phyloP scores from a whole-genome alignment of 2,888 invertebrate species.

The Ganaspis brasiliensis region DNA sequence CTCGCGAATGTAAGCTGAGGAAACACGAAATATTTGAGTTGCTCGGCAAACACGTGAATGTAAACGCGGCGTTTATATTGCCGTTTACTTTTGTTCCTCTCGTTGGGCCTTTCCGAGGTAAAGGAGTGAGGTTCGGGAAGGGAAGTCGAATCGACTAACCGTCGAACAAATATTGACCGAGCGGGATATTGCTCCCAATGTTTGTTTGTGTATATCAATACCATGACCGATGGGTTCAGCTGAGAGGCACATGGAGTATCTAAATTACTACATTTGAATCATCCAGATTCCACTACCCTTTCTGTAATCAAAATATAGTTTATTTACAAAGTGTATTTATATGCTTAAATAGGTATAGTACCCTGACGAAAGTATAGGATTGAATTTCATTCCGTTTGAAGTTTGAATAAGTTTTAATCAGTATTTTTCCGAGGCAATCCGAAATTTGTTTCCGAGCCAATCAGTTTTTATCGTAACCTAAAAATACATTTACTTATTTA shows the following conservation, averaged over 20 bases:
- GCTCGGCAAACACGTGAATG: constrained; percentile 79
- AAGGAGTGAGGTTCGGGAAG: constrained; percentile 53
- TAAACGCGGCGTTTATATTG: constrained; percentile 78
- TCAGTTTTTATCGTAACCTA: too few species aligned
- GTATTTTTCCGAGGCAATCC: too few species aligned
- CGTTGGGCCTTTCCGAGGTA: constrained; percentile 62
- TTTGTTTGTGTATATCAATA: constrained; percentile 80
- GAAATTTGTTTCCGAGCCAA: too few species aligned
- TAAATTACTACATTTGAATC: background rate
- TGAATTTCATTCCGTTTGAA: too few species aligned
- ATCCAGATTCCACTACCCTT: background rate
- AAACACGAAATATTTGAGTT: constrained; percentile 80
- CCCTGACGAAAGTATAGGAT: too few species aligned
- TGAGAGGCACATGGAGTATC: constrained; percentile 1
- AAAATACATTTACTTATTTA: too few species aligned
- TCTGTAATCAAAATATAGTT: too few species aligned
- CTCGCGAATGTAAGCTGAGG: constrained; percentile 65
- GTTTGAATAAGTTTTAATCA: too few species aligned
- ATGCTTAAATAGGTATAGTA: too few species aligned
- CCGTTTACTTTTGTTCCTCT: constrained; percentile 78
- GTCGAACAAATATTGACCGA: constrained; percentile 80
- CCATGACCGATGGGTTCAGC: constrained; percentile 73
- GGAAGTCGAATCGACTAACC: constrained; percentile 76
- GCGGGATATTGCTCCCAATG: constrained; percentile 80
- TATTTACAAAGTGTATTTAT: too few species aligned